A percentile compares a stretch with the other conserved stretches of the same genome.
phyloP scores from a whole-genome alignment of 2,888 invertebrate genomes.

The Cephus pulcher region DNA sequence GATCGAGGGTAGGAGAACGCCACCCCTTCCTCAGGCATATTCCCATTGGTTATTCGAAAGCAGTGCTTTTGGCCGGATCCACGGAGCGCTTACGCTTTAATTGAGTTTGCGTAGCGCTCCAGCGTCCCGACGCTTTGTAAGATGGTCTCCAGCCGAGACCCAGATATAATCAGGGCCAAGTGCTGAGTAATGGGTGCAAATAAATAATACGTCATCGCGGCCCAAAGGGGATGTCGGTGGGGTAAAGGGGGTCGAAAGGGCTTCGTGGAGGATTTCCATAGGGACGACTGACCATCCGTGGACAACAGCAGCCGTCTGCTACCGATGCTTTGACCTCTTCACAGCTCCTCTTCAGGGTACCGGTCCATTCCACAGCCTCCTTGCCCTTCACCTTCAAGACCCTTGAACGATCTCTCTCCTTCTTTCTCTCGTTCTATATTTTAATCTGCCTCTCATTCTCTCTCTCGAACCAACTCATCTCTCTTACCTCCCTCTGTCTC shows the following conservation, averaged over 20 bases:
- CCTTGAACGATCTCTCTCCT: not conserved
- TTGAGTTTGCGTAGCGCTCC: constrained; percentile 41
- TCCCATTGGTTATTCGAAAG: constrained; percentile 36
- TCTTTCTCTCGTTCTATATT: constrained; percentile 3
- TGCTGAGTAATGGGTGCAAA: constrained; percentile 29
- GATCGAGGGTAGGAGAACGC: constrained; percentile 9
- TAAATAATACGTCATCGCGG: constrained; percentile 36
- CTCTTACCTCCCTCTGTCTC: constrained; percentile 7
- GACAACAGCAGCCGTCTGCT: constrained; percentile 8
- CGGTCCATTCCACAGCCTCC: constrained; percentile 3
- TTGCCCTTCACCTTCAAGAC: constrained; percentile 12
- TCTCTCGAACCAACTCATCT: constrained; percentile 13
- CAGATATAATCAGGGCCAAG: constrained; percentile 30
- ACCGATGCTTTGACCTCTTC: constrained; percentile 1
- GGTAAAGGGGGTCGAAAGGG: not conserved
- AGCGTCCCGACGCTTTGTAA: constrained; percentile 27
- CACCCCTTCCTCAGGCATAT: constrained; percentile 19
- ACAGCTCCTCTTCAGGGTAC: constrained; percentile 8
- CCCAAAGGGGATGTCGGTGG: not conserved
- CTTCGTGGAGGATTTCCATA: not conserved
- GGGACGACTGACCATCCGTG: constrained; percentile 15
- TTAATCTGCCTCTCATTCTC: not conserved
- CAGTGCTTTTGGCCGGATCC: constrained; percentile 27
- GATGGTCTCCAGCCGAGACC: constrained; percentile 18
- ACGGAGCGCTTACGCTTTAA: constrained; percentile 36